A percentile compares a stretch with the other conserved stretches of the same genome.
These are phyloP conservation scores for Gryllus longicercus DNA, from an alignment of 2,888 invertebrate genomes.

Conservation along the genomic window DNA sequence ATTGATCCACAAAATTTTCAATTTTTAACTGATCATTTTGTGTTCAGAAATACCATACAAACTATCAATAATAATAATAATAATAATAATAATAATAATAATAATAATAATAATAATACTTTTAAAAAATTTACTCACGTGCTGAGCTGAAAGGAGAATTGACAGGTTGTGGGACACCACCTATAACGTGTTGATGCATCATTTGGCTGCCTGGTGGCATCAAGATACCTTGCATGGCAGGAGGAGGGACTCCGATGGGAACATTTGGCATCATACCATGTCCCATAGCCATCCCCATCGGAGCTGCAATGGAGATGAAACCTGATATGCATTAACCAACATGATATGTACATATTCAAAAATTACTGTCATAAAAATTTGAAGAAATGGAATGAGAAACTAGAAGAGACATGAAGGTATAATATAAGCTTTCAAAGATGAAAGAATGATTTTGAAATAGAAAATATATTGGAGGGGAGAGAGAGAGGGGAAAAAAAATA, in stretches of 20 bases:
- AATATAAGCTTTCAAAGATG: too few relatives aligned
- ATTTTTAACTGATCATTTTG: neutral
- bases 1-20: neutral
- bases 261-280: slow-evolving; percentile 55
- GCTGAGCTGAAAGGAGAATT: slow-evolving; percentile 46
- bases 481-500: too few relatives aligned
- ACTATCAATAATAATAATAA: neutral
- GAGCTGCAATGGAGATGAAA: slow-evolving; percentile 46
- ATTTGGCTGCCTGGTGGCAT: slow-evolving; percentile 42
- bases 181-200: slow-evolving; percentile 48
- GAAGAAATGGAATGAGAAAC: too few relatives aligned
- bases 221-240: slow-evolving; percentile 51
- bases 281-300: slow-evolving; percentile 51
- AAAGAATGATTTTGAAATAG: too few relatives aligned
- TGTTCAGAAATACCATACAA: neutral
- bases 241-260: slow-evolving; percentile 57
- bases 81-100: neutral
- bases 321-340: too few relatives aligned
- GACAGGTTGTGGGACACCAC: slow-evolving; percentile 46
- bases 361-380: too few relatives aligned
- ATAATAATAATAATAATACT: neutral
- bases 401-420: too few relatives aligned
- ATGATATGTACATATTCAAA: too few relatives aligned
- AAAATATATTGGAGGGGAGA: too few relatives aligned
- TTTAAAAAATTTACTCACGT: slow-evolving; percentile 36